Evolutionary conservation across 2,113 vertebrate species (phyloP), one percentile per base, ranked within the genome.

Genomic region (Megaceryle torquata): DNA sequence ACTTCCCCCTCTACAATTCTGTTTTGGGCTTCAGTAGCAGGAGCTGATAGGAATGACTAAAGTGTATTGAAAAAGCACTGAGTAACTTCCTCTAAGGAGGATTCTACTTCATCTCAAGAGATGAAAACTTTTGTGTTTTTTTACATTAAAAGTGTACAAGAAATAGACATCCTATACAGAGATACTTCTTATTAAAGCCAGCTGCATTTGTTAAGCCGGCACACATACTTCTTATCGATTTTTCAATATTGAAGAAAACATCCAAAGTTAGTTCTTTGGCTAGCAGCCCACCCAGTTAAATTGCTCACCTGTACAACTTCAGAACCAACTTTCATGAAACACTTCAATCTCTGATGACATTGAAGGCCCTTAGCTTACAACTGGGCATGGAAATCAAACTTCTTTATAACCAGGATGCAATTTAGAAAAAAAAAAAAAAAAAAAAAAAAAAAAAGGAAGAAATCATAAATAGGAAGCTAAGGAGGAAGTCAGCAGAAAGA

Each of bases 401-500:
- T 86, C 35, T 85, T 76, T 75, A 71, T 15, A 86, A 77, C 46
- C 77, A 84, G 33, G 22, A 56, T 60, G 8, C 37, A 79, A 92
- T 57, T 82, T 51, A 72, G 74, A 87, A 70, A 21, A 33, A 53
- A 16, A 44, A 76, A 87, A 70, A 21, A 33, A 53, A 16, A 44
- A 44, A 44, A 44, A 16, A 44, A 46, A 20, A 20, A 20, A 46
- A 46, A 41, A 41, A 41, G 39, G 39, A 13, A 41, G 39, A 41
- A 41, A 9, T 41, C 39, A 41, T 41, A 41, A 41, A 91, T 16
- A 69, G 78, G 69, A 85, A 78, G 17, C 46, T 43, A 48, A 65
- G 48, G 61, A 82, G 37, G 74, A 96, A 93, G 93, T 56, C 43
- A 89, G 56, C 18, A 81, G 80, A 97, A 97, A 54, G 43, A 50